Base-by-base conservation (phyloP, 2,888 invertebrate species). In the Ariolimax columbianus region DNA sequence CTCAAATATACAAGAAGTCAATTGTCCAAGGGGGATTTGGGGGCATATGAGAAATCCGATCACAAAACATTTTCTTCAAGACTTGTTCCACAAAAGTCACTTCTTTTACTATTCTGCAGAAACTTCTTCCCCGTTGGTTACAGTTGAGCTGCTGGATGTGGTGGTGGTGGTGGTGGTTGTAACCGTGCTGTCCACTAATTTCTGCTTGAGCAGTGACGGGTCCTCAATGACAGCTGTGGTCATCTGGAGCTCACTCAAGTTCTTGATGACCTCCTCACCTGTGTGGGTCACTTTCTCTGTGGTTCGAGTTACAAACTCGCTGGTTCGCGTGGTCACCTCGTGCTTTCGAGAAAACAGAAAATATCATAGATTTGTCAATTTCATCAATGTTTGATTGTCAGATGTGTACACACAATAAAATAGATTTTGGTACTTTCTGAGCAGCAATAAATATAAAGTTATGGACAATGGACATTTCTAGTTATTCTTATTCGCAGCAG, bases 151-250 rank as follows among this genome's bases (percentile, higher is more conserved):
- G 23, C 36, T 79, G 30, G 81, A 63, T 38, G 80, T 84, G 68
- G 81, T 85, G 30, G 81, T 73, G 51, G 80, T 84, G 68, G 81
- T 85, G 23, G 84, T 80, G 26, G 80, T 85, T 11, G 85, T 85
- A 36, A 77, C 51, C 26, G 38, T 68, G 38, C 66, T 59, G 9
- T 85, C 87, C 14, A 85, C 79, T 77, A 87, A 63, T 59, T 87
- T 87, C 82, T 87, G 85, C 40, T 87, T 87, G 26, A 87, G 83
- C 23, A 82, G 43, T 68, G 83, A 51, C 17, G 85, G 83, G 66
- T 87, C 87, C 40, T 87, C 87, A 40, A 77, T 77, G 40, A 84
- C 79, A 6, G 85, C 87, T 6, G 85, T 85, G n/a, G 83, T 80
- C 80, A 85, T 79, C 83, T 83, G 79, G 14, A 83, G 79, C 59